Conservation (phyloP, 1,140 invertebrate species). For the Drosophila tropicalis region DNA sequence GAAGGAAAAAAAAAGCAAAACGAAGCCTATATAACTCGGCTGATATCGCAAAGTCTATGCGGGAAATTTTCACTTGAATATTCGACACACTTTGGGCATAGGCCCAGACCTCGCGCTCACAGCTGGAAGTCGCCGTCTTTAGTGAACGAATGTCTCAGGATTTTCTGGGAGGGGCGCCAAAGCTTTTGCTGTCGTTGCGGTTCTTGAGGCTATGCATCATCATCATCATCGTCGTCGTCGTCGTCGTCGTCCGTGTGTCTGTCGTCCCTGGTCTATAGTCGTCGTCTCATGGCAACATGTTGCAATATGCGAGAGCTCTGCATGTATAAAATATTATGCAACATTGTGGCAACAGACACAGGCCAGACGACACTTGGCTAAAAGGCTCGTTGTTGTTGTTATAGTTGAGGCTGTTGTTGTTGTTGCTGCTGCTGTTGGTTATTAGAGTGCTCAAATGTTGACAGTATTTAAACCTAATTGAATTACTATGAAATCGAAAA, state of each 20-base stretch:
- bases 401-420: conserved; percentile 34
- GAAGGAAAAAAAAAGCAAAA: conserved; percentile 1
- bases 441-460: conserved; percentile 64
- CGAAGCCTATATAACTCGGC: neutral
- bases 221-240: conserved; percentile 52
- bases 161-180: conserved; percentile 68
- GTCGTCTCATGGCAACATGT: conserved; percentile 64
- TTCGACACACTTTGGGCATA: conserved; percentile 72
- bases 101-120: conserved; percentile 46
- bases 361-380: conserved; percentile 62
- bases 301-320: conserved; percentile 76
- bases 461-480: conserved; percentile 79
- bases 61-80: conserved; percentile 79
- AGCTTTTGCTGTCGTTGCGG: conserved; percentile 53
- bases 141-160: conserved; percentile 47
- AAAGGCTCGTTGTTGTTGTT: conserved; percentile 36
- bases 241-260: conserved; percentile 1
- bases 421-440: conserved; percentile 36
- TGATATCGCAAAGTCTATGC: conserved; percentile 29
- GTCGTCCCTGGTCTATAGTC: conserved; percentile 23
- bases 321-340: conserved; percentile 77
- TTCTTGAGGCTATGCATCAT: conserved; percentile 79
- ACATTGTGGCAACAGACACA: conserved; percentile 70
- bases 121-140: conserved; percentile 56
- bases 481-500: conserved; percentile 57